Evolutionary conservation across 2,888 invertebrate species (phyloP), one percentile per base, ranked within the genome.

Genomic region (Protodeltote pygarga): DNA sequence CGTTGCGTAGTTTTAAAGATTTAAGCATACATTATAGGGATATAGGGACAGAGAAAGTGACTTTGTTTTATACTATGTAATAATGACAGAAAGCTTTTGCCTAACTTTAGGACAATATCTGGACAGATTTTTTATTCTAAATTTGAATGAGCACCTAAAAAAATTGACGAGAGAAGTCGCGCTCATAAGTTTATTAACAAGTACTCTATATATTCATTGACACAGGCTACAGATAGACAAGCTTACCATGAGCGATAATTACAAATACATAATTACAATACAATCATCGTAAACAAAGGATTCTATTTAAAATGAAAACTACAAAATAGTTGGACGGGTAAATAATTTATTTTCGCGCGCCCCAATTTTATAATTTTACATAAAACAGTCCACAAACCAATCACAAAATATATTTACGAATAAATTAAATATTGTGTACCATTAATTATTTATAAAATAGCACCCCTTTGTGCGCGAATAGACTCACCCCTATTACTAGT

Each of bases 401-500:
- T 79, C 59, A 53, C 53, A 23, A 54, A 54, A 57, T 66, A 59
- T 50, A 61, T 60, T 57, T 58, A 40, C 51, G 75, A 75, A 77
- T 75, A 78, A 69, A 72, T 73, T 74, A 73, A 61, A 71, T 55
- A 48, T 50, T 60, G 55, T 55, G 48, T 41, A 51, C n/a, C 51
- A 54, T 61, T 51, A 47, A 61, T 54, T 66, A 63, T 73, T 68
- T 67, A 67, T 64, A 57, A 54, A 49, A 60, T 49, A 45, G 53
- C 48, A 65, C 65, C 67, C 61, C 55, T 45, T 35, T 42, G 10
- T 28, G 24, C 15, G 24, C n/a, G 37, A 64, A 64, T 58, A 72
- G 69, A 69, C 71, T 62, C 69, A 53, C 64, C 69, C n/a, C 69
- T 79, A 75, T 72, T 61, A 50, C 73, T 79, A 80, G 72, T 65